These are phyloP conservation scores for Mesaphorura yosii DNA, from an alignment of 1,140 invertebrate species.

Conservation along the genomic window DNA sequence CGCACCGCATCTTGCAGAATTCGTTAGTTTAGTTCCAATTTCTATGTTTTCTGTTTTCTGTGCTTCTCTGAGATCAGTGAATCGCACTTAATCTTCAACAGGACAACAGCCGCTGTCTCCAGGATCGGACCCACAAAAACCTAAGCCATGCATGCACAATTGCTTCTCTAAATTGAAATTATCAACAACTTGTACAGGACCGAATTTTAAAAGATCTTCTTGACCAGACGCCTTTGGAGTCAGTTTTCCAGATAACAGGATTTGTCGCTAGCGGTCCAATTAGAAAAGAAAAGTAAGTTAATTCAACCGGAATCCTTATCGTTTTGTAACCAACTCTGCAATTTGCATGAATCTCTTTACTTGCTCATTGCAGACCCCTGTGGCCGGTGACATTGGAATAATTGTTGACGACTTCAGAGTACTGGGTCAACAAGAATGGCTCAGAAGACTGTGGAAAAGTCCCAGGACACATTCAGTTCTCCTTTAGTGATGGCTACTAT, in stretches of 20 bases:
- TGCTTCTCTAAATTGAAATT: not conserved
- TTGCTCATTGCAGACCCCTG: conserved; percentile 57
- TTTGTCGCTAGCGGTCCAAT: conserved; percentile 41
- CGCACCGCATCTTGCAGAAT: no score
- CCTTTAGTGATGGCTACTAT: not conserved
- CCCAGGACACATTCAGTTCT: conserved; percentile 9
- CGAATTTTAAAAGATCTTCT: conserved; percentile 36
- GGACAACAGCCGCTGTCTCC: no score
- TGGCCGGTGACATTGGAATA: conserved; percentile 81
- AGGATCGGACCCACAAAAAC: conserved; percentile 36
- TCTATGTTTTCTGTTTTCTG: no score
- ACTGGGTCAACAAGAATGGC: conserved; percentile 49
- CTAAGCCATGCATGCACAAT: not conserved
- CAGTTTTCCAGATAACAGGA: conserved; percentile 44
- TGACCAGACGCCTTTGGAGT: conserved; percentile 40
- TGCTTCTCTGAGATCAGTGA: no score
- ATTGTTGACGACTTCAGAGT: conserved; percentile 53
- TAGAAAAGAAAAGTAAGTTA: conserved; percentile 39
- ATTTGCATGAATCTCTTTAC: conserved; percentile 43
- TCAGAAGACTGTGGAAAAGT: conserved; percentile 49
- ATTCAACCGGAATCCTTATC: not conserved
- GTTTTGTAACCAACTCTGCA: not conserved
- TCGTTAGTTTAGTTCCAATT: no score
- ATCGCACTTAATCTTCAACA: no score
- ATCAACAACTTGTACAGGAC: conserved; percentile 35